A percentile compares a stretch with the other conserved stretches of the same genome.
Evolutionary conservation across 1,140 invertebrate genomes (phyloP).

Genomic region (Papilio helenus): DNA sequence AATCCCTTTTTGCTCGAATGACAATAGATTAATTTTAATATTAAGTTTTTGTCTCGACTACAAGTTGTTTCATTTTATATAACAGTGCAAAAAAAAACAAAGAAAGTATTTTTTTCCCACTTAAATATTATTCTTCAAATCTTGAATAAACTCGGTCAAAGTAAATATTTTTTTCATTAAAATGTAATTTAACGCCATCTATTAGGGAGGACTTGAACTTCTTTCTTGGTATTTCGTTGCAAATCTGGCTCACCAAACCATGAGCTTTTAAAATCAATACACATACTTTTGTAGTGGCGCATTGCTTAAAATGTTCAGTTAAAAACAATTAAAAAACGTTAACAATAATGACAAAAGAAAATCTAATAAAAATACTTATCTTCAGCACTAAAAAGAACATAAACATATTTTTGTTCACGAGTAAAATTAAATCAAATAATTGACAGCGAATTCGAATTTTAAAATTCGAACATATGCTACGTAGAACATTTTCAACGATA

Average conservation of each 20-base stretch:
- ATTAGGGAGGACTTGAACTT: not conserved
- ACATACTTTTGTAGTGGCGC: not conserved
- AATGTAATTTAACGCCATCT: not conserved
- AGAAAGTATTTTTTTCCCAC: no score
- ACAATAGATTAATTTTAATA: no score
- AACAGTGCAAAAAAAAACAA: no score
- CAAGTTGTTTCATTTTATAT: no score
- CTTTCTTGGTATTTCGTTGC: not conserved
- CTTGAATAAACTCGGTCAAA: no score
- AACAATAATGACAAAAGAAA: no score
- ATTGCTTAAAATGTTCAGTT: not conserved
- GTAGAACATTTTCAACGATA: slow-evolving; percentile 63
- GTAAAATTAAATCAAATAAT: not conserved
- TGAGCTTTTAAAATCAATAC: not conserved
- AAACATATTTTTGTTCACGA: not conserved
- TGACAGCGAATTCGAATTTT: slow-evolving; percentile 43
- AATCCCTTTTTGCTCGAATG: no score
- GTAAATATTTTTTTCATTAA: not conserved
- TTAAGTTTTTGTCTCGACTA: no score
- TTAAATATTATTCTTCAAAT: no score
- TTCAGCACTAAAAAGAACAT: no score
- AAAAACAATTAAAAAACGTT: not conserved
- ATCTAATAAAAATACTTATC: no score
- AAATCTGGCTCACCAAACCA: not conserved
- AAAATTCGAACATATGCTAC: slow-evolving; percentile 71